These are phyloP conservation scores for Aythya baeri DNA, from an alignment of 2,113 vertebrate species.

Conservation along the genomic window DNA sequence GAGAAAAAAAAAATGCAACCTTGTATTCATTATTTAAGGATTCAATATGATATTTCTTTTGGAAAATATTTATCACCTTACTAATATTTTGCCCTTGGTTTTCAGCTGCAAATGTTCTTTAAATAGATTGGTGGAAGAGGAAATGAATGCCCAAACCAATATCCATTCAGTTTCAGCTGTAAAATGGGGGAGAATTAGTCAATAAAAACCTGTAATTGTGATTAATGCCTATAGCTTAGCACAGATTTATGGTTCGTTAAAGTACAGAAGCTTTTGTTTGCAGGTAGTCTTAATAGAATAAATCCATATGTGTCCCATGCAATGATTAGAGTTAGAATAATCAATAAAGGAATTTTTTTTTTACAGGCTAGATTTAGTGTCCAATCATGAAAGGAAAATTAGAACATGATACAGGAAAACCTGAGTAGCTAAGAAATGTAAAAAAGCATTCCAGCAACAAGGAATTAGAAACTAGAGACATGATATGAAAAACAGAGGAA, in stretches of 20 bases:
- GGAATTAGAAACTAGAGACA: not conserved
- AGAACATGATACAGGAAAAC: not conserved
- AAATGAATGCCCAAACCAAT: not conserved
- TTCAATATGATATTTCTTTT: not conserved
- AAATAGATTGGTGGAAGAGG: not conserved
- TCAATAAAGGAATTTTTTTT: constrained; percentile 6
- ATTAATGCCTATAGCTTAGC: constrained; percentile 4
- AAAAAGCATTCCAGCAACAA: not conserved
- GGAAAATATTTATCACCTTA: not conserved
- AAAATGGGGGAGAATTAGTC: not conserved
- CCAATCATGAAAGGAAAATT: not conserved
- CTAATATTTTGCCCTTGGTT: not conserved
- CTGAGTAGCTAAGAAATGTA: not conserved
- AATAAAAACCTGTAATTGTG: constrained; percentile 7
- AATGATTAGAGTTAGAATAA: constrained; percentile 31
- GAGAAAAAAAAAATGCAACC: not conserved
- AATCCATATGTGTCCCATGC: not conserved
- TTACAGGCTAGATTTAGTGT: not conserved
- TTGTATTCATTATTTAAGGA: not conserved
- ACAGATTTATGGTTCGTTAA: not conserved
- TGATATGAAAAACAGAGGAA: not conserved
- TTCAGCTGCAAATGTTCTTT: not conserved
- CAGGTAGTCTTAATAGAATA: constrained; percentile 14
- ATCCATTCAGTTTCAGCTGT: not conserved
- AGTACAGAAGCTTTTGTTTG: not conserved